Evolutionary conservation across 2,113 vertebrate genomes (phyloP).

Genomic region (Corythaeola cristata): DNA sequence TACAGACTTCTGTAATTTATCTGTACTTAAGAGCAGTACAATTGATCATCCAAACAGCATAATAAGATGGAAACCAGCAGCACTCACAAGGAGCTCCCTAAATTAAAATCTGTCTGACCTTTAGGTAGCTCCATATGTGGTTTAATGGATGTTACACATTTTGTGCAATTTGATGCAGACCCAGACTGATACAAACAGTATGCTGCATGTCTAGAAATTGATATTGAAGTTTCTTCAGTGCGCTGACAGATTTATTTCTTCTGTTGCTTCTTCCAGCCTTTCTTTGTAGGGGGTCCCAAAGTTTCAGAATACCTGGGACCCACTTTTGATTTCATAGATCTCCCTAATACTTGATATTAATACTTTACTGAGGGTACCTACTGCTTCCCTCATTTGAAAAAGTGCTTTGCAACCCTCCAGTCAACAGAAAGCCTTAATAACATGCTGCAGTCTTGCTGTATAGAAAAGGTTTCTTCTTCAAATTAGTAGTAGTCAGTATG

Average conservation of each 20-base stretch:
- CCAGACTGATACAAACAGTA: slow-evolving; percentile 36
- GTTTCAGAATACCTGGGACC: not conserved
- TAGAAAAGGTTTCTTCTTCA: not conserved
- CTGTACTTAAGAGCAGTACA: slow-evolving; percentile 63
- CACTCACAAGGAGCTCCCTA: not conserved
- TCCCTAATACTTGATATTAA: not conserved
- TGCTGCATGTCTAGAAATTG: not conserved
- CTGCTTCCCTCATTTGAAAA: not conserved
- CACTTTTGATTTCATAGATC: not conserved
- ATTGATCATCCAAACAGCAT: slow-evolving; percentile 64
- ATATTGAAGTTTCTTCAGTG: slow-evolving; percentile 1
- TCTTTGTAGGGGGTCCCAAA: not conserved
- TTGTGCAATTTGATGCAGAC: slow-evolving; percentile 49
- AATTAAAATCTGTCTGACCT: slow-evolving; percentile 66
- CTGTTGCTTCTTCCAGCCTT: not conserved
- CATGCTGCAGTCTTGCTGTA: not conserved
- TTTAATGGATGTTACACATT: slow-evolving; percentile 49
- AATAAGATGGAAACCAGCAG: slow-evolving; percentile 30
- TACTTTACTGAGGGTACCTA: not conserved
- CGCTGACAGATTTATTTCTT: not conserved
- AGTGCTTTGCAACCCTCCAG: not conserved
- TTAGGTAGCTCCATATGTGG: slow-evolving; percentile 10
- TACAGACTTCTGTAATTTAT: slow-evolving; percentile 57
- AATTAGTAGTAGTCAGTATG: not conserved
- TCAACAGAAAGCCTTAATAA: not conserved